Evolutionary conservation across 2,888 invertebrate genomes (phyloP), one percentile per base, ranked within the genome.

Genomic region (Drosophila limbata): DNA sequence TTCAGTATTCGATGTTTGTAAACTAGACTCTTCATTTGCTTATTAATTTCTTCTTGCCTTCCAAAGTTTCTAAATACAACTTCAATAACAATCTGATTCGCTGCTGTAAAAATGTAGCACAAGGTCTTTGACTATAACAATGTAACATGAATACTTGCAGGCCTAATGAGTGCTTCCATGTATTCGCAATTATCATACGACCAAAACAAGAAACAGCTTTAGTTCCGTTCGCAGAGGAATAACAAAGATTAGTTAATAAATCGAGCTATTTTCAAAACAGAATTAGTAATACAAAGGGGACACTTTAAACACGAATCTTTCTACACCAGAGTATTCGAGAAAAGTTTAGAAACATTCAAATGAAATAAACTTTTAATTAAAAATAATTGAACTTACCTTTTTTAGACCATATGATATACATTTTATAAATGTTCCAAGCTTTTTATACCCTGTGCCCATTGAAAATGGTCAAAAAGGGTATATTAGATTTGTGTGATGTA

Each of bases 121-220:
- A 84, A 84, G 82, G 82, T 79, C 57, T 66, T 19, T 50, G 25
- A 53, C 25, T 52, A 81, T 61, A 81, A 84, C 72, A 84, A 84
- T 79, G 66, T 65, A 78, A 70, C 25, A 25, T 48, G 48, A 59
- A 48, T 42, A 33, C 64, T 56, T 53, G 63, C 48, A 55, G 52
- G 40, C 52, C 57, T 44, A 52, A 47, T 63, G 65, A 74, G 51
- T 64, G 60, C 19, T 44, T 35, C 35, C n/a, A n/a, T n/a, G n/a
- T 25, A 45, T 50, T 67, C 37, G 45, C 56, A 68, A 72, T 76
- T 72, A 79, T 48, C 81, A 78, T 84, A 73, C 73, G 45, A 68
- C 53, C 59, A 52, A 74, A 42, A 60, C 45, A 35, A 61, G 53
- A 66, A 66, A 44, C 52, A 19, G 56, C 25, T 52, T 70, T 60